Evolutionary conservation across 2,888 invertebrate species (phyloP).

Genomic region (Mantis religiosa): DNA sequence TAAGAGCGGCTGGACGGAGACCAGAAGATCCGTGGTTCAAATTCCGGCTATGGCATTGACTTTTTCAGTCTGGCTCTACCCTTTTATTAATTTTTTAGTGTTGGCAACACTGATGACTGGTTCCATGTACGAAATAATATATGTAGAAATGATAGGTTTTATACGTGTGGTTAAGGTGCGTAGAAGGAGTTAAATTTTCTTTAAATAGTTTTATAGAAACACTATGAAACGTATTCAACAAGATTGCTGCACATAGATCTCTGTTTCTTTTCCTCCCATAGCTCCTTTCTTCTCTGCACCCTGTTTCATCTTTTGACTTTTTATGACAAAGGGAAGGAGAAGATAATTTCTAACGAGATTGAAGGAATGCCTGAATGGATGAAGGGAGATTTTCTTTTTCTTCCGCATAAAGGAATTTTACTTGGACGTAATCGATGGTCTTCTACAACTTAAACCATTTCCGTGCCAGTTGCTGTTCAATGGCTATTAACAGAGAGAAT

Average conservation of each 20-base stretch:
- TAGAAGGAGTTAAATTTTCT: too few species aligned
- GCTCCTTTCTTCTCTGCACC: not conserved
- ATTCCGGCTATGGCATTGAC: too few species aligned
- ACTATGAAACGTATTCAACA: too few species aligned
- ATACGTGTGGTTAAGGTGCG: too few species aligned
- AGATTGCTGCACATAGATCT: not conserved
- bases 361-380: not conserved
- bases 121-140: too few species aligned
- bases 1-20: too few species aligned
- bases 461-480: not conserved
- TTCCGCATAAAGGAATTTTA: not conserved
- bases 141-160: too few species aligned
- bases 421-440: not conserved
- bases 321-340: not conserved
- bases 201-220: too few species aligned
- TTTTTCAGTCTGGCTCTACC: too few species aligned
- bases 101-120: too few species aligned
- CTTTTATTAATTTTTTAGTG: too few species aligned
- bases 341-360: not conserved
- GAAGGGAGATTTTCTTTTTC: not conserved
- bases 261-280: not conserved
- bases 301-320: not conserved
- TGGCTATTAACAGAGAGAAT: not conserved
- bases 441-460: not conserved
- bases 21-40: too few species aligned